Evolutionary conservation across 2,797 vertebrate genomes (phyloP).

Genomic region (Columba guinea): DNA sequence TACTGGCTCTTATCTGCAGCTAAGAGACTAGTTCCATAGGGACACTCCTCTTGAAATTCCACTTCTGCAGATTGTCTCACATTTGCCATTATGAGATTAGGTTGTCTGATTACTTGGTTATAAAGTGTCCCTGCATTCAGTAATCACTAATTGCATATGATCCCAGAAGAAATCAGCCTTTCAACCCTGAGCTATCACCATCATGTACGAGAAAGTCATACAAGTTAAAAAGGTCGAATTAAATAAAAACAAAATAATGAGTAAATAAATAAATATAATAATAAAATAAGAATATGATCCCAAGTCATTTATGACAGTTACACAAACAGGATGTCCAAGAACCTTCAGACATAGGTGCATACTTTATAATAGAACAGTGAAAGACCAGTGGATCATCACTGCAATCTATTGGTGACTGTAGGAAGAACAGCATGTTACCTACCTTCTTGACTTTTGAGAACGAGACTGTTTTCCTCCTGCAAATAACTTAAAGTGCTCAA

Average conservation of each 20-base stretch:
- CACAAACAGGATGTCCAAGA: background rate
- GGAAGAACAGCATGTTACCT: background rate
- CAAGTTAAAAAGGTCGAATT: background rate
- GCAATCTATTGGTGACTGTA: background rate
- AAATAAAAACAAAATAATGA: background rate
- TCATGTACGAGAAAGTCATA: background rate
- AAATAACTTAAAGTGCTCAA: background rate
- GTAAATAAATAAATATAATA: background rate
- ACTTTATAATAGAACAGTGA: background rate
- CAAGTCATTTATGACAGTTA: background rate
- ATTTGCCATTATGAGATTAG: background rate
- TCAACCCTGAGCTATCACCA: background rate
- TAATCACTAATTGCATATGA: background rate
- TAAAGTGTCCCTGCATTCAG: background rate
- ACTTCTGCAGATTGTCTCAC: background rate
- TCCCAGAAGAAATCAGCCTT: background rate
- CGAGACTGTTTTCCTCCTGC: background rate
- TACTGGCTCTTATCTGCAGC: background rate
- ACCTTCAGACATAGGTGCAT: background rate
- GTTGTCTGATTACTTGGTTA: background rate
- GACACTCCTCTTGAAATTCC: background rate
- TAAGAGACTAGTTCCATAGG: background rate
- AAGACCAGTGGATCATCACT: background rate
- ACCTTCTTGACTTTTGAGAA: background rate
- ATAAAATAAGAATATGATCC: background rate